phyloP scores from a whole-genome alignment of 2,888 invertebrate genomes.

The Cremastinae sp. region DNA sequence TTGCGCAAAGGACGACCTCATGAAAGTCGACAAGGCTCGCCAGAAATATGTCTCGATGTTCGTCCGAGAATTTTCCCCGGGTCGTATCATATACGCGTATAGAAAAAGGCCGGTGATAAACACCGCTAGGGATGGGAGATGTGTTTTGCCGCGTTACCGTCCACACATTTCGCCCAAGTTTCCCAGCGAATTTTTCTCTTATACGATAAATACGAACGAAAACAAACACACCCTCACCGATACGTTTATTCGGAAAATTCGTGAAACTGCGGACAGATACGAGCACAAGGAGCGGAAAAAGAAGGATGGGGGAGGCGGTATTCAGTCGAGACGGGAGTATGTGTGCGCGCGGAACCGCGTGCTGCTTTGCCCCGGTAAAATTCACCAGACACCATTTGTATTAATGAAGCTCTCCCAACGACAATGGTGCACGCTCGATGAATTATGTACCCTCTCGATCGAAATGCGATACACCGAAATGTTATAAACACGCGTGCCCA shows the following conservation, averaged over 20 bases:
- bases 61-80: slow-evolving; percentile 5
- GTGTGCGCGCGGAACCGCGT: slow-evolving; percentile 57
- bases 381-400: slow-evolving; percentile 81
- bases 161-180: slow-evolving; percentile 56
- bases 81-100: background rate
- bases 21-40: slow-evolving; percentile 79
- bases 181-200: slow-evolving; percentile 48
- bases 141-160: slow-evolving; percentile 48
- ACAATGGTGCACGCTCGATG: slow-evolving; percentile 79
- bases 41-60: slow-evolving; percentile 76
- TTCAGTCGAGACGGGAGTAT: slow-evolving; percentile 54
- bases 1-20: slow-evolving; percentile 79
- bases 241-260: slow-evolving; percentile 42
- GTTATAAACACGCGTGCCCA: slow-evolving; percentile 51
- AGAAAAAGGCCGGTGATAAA: background rate
- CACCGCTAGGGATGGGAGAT: slow-evolving; percentile 34
- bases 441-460: slow-evolving; percentile 79
- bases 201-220: slow-evolving; percentile 14
- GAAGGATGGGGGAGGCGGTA: slow-evolving; percentile 40
- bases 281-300: slow-evolving; percentile 13
- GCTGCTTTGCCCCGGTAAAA: slow-evolving; percentile 69
- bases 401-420: slow-evolving; percentile 78
- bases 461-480: slow-evolving; percentile 74
- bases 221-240: background rate
- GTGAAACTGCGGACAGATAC: slow-evolving; percentile 48